Evolutionary conservation across 1,140 invertebrate species (phyloP), one percentile per base, ranked within the genome.

Genomic region (Pararge aegeria): DNA sequence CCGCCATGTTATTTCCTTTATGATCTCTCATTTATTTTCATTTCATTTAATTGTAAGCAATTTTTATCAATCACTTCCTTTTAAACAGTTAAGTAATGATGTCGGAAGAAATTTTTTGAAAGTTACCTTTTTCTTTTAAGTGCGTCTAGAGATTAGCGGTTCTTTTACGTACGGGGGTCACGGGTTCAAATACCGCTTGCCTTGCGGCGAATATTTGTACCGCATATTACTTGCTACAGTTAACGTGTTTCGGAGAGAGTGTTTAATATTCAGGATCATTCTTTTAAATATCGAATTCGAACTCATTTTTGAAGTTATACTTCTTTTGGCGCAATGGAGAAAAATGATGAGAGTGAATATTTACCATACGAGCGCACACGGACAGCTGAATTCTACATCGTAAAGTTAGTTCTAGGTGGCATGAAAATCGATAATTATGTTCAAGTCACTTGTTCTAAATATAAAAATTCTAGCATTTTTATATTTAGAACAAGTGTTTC

Each of bases 21-120:
- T 42, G 16, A 5, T 1, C 6, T 10, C 12, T 38, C 38, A 18
- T 42, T 42, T 42, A 16, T 42, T 42, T 18, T 16, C 13, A 42
- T 42, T 42, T 42, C 16, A 34, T 34, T 34, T 34, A 34, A 34
- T 34, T 34, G 12, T 42, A 18, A 42, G 13, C 38, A 18, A 42
- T 42, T 42, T 42, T 42, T 42, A 42, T 15, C 16, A 42, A 42
- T 42, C 5, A 15, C 16, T 42, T 42, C 38, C 30, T 34, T 42
- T 42, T 18, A 0, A 38, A 38, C 12, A 1, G 34, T 38, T 38
- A 42, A 42, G 12, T 42, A 42, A 42, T 42, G 38, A 42, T 15
- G 30, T 34, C 12, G 13, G 38, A 42, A 3, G 38, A 42, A 16
- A 42, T 42, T 42, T 37, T 42, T 16, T 1, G 38, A 42, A 42